Percentiles rank a stretch among this genome's conserved stretches.
Evolutionary conservation across 2,797 vertebrate genomes (phyloP).

Genomic region (Amniataba percoides): DNA sequence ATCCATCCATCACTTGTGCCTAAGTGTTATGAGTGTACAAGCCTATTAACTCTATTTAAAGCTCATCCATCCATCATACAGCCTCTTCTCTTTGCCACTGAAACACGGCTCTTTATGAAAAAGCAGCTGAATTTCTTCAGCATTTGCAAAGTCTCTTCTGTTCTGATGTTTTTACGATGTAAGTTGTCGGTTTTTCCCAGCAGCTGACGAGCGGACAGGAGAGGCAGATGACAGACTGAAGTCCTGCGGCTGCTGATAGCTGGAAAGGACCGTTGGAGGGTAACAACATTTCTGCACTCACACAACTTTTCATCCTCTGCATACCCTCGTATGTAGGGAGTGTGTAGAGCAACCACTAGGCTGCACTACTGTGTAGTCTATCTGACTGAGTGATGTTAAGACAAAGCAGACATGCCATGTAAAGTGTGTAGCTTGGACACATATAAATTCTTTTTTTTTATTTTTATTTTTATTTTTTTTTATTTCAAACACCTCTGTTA

Average conservation of each 20-base stretch:
- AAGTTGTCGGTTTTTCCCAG: conserved; percentile 13
- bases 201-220: conserved; percentile 35
- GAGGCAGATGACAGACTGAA: conserved; percentile 41
- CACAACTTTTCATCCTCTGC: conserved; percentile 8
- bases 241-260: conserved; percentile 42
- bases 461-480: too few species aligned
- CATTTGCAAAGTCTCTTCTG: conserved; percentile 30
- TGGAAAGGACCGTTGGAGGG: conserved; percentile 60
- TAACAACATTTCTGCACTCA: conserved; percentile 17
- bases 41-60: conserved; percentile 18
- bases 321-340: conserved; percentile 2
- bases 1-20: background rate
- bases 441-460: too few species aligned
- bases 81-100: background rate
- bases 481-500: background rate
- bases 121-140: conserved; percentile 12
- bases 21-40: background rate
- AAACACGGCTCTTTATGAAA: background rate
- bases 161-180: conserved; percentile 26
- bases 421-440: background rate
- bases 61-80: background rate
- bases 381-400: conserved; percentile 1
- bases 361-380: conserved; percentile 47
- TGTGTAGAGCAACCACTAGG: conserved; percentile 43
- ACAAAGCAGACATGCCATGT: background rate